Percentiles rank a stretch among this genome's conserved stretches.
Evolutionary conservation across 2,113 vertebrate genomes (phyloP).

Genomic region (Mesocricetus auratus): DNA sequence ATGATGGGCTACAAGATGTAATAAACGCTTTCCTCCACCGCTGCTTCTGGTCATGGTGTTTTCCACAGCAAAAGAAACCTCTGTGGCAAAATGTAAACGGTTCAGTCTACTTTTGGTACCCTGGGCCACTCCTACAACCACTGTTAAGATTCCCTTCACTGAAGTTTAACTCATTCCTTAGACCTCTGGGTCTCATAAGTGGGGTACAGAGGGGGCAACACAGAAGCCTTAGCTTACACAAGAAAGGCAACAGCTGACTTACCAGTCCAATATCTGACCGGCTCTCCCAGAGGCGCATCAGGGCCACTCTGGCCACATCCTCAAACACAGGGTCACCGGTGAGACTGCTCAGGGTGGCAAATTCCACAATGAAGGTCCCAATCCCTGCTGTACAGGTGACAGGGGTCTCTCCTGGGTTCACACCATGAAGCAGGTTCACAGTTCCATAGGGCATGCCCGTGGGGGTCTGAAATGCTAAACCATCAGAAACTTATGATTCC

Average conservation of each 20-base stretch:
- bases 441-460: constrained; percentile 98
- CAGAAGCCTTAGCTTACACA: not conserved
- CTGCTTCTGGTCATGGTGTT: too few species aligned
- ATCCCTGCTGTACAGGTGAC: constrained; percentile 98
- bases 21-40: too few species aligned
- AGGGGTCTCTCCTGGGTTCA: constrained; percentile 95
- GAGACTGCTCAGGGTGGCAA: constrained; percentile 94
- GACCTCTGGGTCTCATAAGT: not conserved
- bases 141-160: constrained; percentile 27
- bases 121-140: not conserved
- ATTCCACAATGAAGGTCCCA: constrained; percentile 98
- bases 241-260: constrained; percentile 74
- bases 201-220: not conserved
- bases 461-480: constrained; percentile 95
- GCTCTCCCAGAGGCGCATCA: constrained; percentile 94
- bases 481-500: constrained; percentile 9
- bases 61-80: not conserved
- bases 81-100: not conserved
- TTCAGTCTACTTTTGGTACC: not conserved
- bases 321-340: constrained; percentile 95
- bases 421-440: constrained; percentile 95
- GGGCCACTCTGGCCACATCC: constrained; percentile 90
- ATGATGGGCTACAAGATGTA: not conserved
- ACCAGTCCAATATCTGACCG: constrained; percentile 97
- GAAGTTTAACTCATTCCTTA: not conserved